Base-by-base conservation (phyloP, 2,888 invertebrate species). In the Drosophila kokeensis region DNA sequence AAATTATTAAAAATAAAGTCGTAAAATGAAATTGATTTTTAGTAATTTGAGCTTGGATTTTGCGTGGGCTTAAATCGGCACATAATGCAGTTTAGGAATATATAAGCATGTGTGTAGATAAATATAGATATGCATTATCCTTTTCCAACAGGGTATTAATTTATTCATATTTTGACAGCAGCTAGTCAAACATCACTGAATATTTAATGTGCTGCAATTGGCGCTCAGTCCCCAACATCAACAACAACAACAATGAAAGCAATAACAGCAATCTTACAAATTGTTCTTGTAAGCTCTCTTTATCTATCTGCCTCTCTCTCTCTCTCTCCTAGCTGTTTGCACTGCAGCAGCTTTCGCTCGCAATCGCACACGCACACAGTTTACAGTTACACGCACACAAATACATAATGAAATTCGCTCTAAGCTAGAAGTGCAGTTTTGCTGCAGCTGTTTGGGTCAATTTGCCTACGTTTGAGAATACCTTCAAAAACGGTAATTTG, bases 401-500 rank as follows among this genome's bases (percentile, higher is more conserved):
- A 54, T 18, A 21, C 10, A 18, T 40, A 15, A 34, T 40, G 59
- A 40, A 27, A 34, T 27, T 27, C 55, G 59, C 52, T 63, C 36
- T 29, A 34, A 21, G 68, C 68, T 42, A 68, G 63, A 59, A 58
- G 32, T 74, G 76, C 73, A 70, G 70, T 63, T 62, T 27, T 69
- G 27, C 30, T 55, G 54, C 40, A 65, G 50, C 7, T 30, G 21
- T 30, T 57, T 53, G n/a, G 32, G n/a, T 36, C 18, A n/a, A 18
- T 34, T 34, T 66, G 74, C 79, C 65, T 52, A 79, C 65, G 70
- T 75, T 74, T 15, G 18, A 21, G 49, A 67, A 42, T 45, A 54
- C 24, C 30, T 24, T 42, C 32, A 27, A 62, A 59, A 49, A 55
- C 18, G 32, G 24, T 11, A 30, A 54, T 38, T 53, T 55, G 48